Evolutionary conservation across 1,140 invertebrate genomes (phyloP), one percentile per base, ranked within the genome.

Genomic region (Chrysomallon squamiferum): DNA sequence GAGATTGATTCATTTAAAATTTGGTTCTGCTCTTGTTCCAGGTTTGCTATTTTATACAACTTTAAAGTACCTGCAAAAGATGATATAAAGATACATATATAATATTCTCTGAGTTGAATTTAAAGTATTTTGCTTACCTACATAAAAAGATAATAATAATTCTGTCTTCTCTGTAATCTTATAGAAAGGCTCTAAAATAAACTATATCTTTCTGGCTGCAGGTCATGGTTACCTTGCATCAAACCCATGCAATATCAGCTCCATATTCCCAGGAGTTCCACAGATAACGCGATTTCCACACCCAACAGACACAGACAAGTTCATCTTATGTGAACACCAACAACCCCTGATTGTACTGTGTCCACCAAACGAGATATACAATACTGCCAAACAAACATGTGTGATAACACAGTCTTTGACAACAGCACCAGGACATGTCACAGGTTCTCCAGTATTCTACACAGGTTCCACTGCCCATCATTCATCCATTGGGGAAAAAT

Each of bases 311-410:
- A 57, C n/a, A 25, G 63, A 66, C 32, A 76, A 76, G 54, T 76
- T 74, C 32, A 63, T 76, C 57, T 68, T 74, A 33, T 76, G 75
- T 57, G 75, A 74, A 54, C 49, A 60, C 2, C 72, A 72, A 1
- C 60, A 65, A 29, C 68, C 71, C 50, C 74, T 71, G 59, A 66
- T 76, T 22, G 67, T 74, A 2, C 66, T 71, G 25, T 76, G 75
- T 63, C 75, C 75, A n/a, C 13, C 38, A 1, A 68, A 68, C 3
- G 54, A 68, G 30, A 38, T 43, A n/a, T 75, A 70, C 59, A 54
- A 66, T 29, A 15, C 50, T 2, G n/a, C 20, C 2, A 52, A 41
- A 4, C 27, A 49, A 13, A 66, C 68, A 20, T 75, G 73, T 57
- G 43, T 33, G 11, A 38, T 25, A 7, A n/a, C 57, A 29, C 13